Conservation (phyloP, 2,113 vertebrate genomes). For the Solea senegalensis region DNA sequence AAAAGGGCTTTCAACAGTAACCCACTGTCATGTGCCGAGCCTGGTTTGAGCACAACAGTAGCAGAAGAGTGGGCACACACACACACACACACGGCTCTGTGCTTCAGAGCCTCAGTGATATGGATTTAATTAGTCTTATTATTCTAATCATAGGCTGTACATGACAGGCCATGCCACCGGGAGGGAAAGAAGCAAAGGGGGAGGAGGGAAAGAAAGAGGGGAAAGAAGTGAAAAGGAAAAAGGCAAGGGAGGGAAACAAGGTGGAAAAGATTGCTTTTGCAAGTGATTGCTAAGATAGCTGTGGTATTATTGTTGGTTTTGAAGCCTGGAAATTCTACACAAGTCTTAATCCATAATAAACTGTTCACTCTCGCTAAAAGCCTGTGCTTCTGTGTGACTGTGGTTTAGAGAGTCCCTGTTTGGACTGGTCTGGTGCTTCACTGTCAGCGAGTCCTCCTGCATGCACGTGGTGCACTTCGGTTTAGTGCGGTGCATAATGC, state of each 20-base stretch:
- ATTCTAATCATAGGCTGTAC: constrained; percentile 75
- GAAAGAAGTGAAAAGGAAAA: not conserved
- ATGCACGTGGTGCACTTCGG: no score
- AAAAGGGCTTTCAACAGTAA: constrained; percentile 71
- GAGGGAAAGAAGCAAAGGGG: constrained; percentile 28
- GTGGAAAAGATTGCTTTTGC: constrained; percentile 25
- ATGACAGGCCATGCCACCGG: constrained; percentile 64
- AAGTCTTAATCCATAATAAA: constrained; percentile 13
- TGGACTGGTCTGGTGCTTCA: not conserved
- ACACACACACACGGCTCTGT: constrained; percentile 18
- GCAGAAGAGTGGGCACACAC: constrained; percentile 18
- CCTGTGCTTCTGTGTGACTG: not conserved
- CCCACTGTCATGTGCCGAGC: constrained; percentile 67
- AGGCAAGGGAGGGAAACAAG: not conserved
- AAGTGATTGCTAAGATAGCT: constrained; percentile 25
- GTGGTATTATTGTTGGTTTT: constrained; percentile 32
- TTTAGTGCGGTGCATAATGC: no score
- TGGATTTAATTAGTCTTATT: constrained; percentile 77
- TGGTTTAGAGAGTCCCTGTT: not conserved
- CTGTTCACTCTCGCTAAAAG: not conserved
- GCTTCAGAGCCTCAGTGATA: constrained; percentile 51
- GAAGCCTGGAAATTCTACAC: constrained; percentile 14
- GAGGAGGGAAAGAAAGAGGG: not conserved
- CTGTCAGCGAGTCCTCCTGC: not conserved
- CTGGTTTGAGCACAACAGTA: constrained; percentile 50